Evolutionary conservation across 2,113 vertebrate genomes (phyloP), one percentile per base, ranked within the genome.

Genomic region (Perognathus longimembris): DNA sequence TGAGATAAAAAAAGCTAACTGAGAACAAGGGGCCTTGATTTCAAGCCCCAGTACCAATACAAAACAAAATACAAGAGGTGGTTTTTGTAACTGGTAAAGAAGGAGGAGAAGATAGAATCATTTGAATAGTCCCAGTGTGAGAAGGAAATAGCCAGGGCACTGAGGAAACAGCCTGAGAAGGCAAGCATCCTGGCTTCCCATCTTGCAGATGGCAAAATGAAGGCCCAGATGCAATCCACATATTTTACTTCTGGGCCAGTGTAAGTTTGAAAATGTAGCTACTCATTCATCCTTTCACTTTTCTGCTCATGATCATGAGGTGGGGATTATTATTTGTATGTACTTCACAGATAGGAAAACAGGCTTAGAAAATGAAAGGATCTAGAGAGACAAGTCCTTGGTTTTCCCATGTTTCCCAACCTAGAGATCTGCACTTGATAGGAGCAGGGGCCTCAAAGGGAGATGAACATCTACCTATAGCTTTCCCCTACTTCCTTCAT

Each of bases 341-440:
- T 34, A 61, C 15, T 66, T 66, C 26, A 45, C 10, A 78, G 69
- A 57, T 40, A 12, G 66, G 34, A 21, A 36, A 66, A 90, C 20
- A 40, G 73, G 59, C 40, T 75, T 42, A 66, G 38, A 85, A 61
- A 91, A 83, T 1, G 28, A 12, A 90, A 90, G 30, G 3, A 2
- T 83, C 63, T 81, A 85, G 34, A 86, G 38, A 94, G 40, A 76
- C n/a, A 73, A 45, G 59, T 32, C 20, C 32, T 63, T 42, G 50
- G 32, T 28, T 89, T 86, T 86, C 26, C 69, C 38, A 84, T 42
- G 64, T 83, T n/a, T 38, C n/a, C 10, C 38, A 70, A 75, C 30
- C 50, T 90, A 32, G 45, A 73, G 36, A 64, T 59, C 42, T 85
- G 79, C 45, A 92, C 45, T 67, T 73, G 78, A 77, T 64, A 42